Percentiles rank a stretch among this genome's conserved stretches.
phyloP scores from a whole-genome alignment of 2,113 vertebrate genomes.

The Malurus alboscapulatus region DNA sequence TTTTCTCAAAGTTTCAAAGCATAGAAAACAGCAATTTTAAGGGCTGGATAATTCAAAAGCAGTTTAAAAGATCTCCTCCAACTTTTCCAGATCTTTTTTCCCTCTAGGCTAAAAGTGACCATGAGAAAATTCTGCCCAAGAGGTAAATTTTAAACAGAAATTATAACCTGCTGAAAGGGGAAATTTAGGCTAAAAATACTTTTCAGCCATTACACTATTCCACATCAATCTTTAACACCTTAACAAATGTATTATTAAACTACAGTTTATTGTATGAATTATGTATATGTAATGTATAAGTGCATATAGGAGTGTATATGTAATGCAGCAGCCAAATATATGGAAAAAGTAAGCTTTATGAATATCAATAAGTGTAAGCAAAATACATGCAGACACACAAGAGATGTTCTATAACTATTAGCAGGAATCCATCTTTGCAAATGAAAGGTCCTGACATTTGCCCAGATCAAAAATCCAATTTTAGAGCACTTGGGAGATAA shows the following conservation, averaged over 20 bases:
- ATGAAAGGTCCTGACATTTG: conserved; percentile 57
- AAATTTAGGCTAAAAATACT: background rate
- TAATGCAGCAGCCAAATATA: background rate
- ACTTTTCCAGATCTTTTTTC: background rate
- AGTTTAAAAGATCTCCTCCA: conserved; percentile 5
- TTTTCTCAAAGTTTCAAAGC: background rate
- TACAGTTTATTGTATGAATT: conserved; percentile 9
- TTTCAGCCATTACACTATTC: background rate
- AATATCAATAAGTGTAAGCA: background rate
- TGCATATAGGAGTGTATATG: background rate
- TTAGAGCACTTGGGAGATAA: conserved; percentile 29
- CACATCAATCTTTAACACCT: conserved; percentile 15
- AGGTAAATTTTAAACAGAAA: background rate
- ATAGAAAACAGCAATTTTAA: background rate
- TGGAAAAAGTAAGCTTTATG: background rate
- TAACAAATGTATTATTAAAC: conserved; percentile 34
- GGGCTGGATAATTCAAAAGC: background rate
- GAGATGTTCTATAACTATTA: background rate
- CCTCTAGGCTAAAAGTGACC: background rate
- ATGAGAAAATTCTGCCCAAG: background rate
- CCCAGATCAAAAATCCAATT: conserved; percentile 58
- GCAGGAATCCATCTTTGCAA: conserved; percentile 15
- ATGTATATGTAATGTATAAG: background rate
- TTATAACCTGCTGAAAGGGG: background rate
- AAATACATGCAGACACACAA: background rate